phyloP scores from a whole-genome alignment of 35 echinoderm and acorn worm species.

The Ophiothrix spiculata region DNA sequence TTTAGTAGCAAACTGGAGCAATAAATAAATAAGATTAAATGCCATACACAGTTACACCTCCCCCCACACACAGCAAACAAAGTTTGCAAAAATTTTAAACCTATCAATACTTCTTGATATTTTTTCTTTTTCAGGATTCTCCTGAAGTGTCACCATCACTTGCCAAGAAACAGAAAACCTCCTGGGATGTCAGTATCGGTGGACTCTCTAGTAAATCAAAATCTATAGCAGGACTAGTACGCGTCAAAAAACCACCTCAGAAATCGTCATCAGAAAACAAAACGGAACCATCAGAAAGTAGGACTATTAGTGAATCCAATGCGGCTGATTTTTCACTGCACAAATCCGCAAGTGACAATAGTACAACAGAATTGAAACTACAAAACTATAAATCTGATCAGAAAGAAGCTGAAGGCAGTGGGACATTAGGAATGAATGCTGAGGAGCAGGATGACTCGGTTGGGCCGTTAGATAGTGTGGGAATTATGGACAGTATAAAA shows the following conservation, averaged over 20 bases:
- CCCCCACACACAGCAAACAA: neutral
- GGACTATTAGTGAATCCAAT: neutral
- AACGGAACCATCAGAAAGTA: neutral
- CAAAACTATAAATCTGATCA: neutral
- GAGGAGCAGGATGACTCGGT: neutral
- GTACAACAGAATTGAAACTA: neutral
- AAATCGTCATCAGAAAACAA: slow-evolving; percentile 2
- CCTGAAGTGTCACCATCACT: neutral
- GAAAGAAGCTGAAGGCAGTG: neutral
- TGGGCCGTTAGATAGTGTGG: neutral
- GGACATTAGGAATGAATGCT: neutral
- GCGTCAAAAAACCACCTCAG: slow-evolving; percentile 48
- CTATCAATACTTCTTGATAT: neutral
- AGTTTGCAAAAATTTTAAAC: neutral
- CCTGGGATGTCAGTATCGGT: neutral
- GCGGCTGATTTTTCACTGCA: neutral
- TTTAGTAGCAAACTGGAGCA: neutral
- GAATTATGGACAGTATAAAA: slow-evolving; percentile 40
- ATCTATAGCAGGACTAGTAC: slow-evolving; percentile 42
- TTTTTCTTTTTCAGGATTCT: neutral
- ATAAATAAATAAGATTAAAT: neutral
- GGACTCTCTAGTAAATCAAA: neutral
- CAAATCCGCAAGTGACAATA: neutral
- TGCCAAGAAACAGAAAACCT: slow-evolving; percentile 18
- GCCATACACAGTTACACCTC: neutral